Conservation (phyloP, 2,113 vertebrate genomes). For the Clarias macrocephalus region DNA sequence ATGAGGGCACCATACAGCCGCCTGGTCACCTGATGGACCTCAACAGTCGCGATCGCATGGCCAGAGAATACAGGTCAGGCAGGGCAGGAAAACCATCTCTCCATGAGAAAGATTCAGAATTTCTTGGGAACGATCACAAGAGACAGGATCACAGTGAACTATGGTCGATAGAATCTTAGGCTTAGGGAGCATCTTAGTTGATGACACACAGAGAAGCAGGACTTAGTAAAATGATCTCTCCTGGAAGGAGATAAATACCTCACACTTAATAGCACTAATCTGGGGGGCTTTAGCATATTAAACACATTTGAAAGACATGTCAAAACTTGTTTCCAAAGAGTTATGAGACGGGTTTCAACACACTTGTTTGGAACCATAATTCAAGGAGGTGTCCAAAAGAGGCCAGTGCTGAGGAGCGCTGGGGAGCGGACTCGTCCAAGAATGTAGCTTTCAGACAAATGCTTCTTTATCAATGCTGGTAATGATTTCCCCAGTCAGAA, state of each 20-base stretch:
- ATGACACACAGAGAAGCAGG: slow-evolving; percentile 5
- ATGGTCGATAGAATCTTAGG: neutral
- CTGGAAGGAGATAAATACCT: slow-evolving; percentile 7
- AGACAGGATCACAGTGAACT: neutral
- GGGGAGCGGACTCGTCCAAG: slow-evolving; percentile 31
- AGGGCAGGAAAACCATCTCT: neutral
- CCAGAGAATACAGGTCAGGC: neutral
- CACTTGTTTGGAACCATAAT: slow-evolving; percentile 36
- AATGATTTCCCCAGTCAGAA: slow-evolving; percentile 56
- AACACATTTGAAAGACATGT: slow-evolving; percentile 40
- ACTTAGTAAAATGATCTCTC: neutral
- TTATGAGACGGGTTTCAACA: slow-evolving; percentile 38
- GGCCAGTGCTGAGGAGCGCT: slow-evolving; percentile 22
- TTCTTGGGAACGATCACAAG: neutral
- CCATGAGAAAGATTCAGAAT: neutral
- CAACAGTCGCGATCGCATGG: neutral
- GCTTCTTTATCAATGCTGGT: slow-evolving; percentile 56
- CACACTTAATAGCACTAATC: slow-evolving; percentile 29
- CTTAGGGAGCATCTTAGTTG: neutral
- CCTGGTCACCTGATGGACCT: slow-evolving; percentile 27
- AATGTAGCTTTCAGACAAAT: slow-evolving; percentile 49
- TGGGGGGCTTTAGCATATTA: slow-evolving; percentile 21
- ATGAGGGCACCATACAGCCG: slow-evolving; percentile 35
- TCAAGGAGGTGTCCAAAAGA: slow-evolving; percentile 38
- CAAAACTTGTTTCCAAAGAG: slow-evolving; percentile 42